phyloP scores from a whole-genome alignment of 2,113 vertebrate genomes.

The Lethenteron camtschaticum region DNA sequence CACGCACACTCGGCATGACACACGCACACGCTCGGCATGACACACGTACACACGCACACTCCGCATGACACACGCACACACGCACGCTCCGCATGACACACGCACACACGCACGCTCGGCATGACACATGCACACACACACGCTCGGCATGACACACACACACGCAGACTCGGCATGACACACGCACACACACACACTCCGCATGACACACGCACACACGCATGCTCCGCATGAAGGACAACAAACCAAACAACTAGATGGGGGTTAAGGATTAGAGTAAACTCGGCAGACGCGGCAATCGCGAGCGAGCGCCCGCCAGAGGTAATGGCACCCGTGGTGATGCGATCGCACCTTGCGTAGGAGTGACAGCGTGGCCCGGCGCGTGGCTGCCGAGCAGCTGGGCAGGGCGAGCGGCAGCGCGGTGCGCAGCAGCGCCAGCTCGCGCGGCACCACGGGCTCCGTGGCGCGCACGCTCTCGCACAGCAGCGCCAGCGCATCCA shows the following conservation, averaged over 20 bases:
- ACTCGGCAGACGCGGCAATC: background rate
- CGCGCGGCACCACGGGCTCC: conserved; percentile 39
- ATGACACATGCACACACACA: no score
- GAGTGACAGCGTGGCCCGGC: conserved; percentile 56
- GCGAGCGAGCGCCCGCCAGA: background rate
- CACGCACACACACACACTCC: no score
- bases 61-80: no score
- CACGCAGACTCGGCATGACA: no score
- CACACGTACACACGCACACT: no score
- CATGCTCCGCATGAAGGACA: conserved; percentile 19
- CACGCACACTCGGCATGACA: no score
- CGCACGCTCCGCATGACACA: no score
- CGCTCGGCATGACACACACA: no score
- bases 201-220: no score
- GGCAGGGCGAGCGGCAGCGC: conserved; percentile 59
- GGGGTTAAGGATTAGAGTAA: background rate
- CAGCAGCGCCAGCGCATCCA: conserved; percentile 70
- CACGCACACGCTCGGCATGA: no score
- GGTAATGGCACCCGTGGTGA: background rate
- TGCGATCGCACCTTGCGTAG: conserved; percentile 49
- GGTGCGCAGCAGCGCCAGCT: conserved; percentile 49
- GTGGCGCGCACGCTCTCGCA: conserved; percentile 77
- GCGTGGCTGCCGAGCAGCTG: conserved; percentile 49
- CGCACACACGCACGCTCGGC: no score
- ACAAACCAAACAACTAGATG: conserved; percentile 21